Evolutionary conservation across 2,797 vertebrate genomes (phyloP).

Genomic region (Anisognathus igniventris): DNA sequence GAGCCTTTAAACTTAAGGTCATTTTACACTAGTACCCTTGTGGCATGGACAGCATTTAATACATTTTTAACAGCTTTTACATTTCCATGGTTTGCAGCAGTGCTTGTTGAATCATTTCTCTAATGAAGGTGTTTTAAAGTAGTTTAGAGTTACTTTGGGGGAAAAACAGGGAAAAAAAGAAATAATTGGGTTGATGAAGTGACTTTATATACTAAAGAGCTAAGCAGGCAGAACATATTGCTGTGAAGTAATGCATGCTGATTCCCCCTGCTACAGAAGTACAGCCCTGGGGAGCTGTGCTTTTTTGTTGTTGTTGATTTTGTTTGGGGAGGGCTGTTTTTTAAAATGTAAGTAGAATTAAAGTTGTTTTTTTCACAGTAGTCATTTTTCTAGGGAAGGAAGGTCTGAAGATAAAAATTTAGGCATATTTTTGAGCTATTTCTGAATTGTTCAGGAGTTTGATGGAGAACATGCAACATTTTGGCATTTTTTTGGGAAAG

Average conservation of each 20-base stretch:
- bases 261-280: background rate
- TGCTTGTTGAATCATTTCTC: slow-evolving; percentile 45
- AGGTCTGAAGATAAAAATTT: background rate
- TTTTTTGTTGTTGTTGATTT: background rate
- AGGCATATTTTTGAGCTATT: background rate
- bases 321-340: background rate
- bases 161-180: background rate
- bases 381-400: background rate
- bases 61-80: slow-evolving; percentile 60
- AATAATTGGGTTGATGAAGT: slow-evolving; percentile 30
- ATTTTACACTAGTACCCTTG: slow-evolving; percentile 64
- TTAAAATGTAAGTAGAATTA: background rate
- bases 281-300: background rate
- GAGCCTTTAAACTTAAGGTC: slow-evolving; percentile 69
- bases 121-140: slow-evolving; percentile 47
- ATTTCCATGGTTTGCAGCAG: slow-evolving; percentile 35
- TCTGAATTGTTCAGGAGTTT: background rate
- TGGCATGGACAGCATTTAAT: slow-evolving; percentile 58
- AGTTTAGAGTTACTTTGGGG: slow-evolving; percentile 42
- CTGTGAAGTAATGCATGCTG: background rate
- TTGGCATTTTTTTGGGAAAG: background rate
- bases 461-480: background rate
- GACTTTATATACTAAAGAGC: slow-evolving; percentile 24
- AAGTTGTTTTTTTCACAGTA: background rate
- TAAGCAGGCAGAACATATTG: background rate